Base-by-base conservation (phyloP, 2,797 vertebrate genomes). In the Zenarchopterus dispar region DNA sequence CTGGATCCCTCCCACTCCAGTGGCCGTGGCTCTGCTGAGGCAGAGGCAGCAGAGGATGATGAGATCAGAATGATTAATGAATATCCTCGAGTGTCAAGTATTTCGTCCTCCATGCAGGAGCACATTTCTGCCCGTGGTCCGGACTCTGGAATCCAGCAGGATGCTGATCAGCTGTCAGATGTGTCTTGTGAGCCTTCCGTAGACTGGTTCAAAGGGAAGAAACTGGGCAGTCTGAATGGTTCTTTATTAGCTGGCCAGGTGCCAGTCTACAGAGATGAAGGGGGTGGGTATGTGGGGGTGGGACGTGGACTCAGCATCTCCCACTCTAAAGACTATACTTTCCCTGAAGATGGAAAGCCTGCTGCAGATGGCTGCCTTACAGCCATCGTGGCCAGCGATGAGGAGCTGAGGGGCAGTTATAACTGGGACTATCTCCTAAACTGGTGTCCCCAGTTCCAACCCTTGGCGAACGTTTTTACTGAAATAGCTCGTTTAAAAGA, bases 41-140 rank as follows among this genome's bases (percentile, higher is more conserved):
- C 90, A 9, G 90, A 91, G 67, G 97, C 97, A 0, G 97, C 96
- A 0, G 97, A 99, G 65, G 98, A 99, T 0, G 97, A 99, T 0
- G 97, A 99, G 89, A 99, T 99, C 70, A 94, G 98, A 50, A 99
- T 99, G 98, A 99, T 99, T 64, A 99, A 99, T 0, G 98, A 99
- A 82, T 97, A 97, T 67, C 98, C 97, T 0, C 93, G 97, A 0
- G 95, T 98, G 80, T 96, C 97, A 67, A 98, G 97, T 57, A 95
- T 98, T 81, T 95, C 96, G 0, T 96, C 97, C 19, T 98, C 97
- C 49, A 94, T 98, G 93, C 96, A 96, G 86, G 96, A 96, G 67
- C 96, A 95, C 56, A 94, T 96, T 15, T 95, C 96, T 0, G 95
- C 97, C 62, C 93, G 98, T 0, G 98, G 98, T 42, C 97, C 98